Base-by-base conservation (phyloP, 2,113 vertebrate genomes). In the Emydura subglobosa region DNA sequence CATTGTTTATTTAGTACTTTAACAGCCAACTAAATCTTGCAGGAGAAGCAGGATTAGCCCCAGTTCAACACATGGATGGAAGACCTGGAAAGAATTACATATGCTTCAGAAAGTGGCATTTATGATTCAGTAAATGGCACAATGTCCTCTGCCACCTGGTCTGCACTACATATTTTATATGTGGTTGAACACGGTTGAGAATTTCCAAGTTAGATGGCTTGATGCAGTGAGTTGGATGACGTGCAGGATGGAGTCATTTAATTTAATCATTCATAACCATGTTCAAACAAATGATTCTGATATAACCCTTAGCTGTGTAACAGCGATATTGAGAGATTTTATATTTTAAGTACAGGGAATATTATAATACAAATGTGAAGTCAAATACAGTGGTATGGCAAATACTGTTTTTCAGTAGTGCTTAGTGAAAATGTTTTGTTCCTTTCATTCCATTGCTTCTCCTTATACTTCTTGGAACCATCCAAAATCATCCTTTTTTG, bases 301-400 rank as follows among this genome's bases (percentile, higher is more conserved):
- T 34, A 39, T 7, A 86, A 86, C 82, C 68, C 88, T 92, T 92
- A 59, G 78, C 79, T 19, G 57, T 1, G 2, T 90, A 72, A 91
- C 65, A 17, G 65, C 83, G 94, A 81, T n/a, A 85, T 47, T 0
- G 19, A 88, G 86, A 81, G 81, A 65, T 83, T 81, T 21, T 44
- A 76, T 47, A 10, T 47, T 55, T 78, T 55, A 51, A 92, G 90
- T 31, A 0, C 34, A 1, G 68, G 84, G 61, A 57, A 47, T 88
- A 86, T 96, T 84, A 82, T 96, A 44, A 4, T 50, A 14, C 8
- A 12, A 5, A 83, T 80, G 87, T 82, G 19, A 96, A 96, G 84
- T 93, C 79, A 93, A 94, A 96, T 81, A 72, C 91, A 92, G 95
- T 94, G 96, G 95, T 92, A 94, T 95, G 96, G 95, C 96, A 95